These are phyloP conservation scores for Lordiphosa clarofinis DNA, from an alignment of 1,140 invertebrate genomes.

Conservation along the genomic window DNA sequence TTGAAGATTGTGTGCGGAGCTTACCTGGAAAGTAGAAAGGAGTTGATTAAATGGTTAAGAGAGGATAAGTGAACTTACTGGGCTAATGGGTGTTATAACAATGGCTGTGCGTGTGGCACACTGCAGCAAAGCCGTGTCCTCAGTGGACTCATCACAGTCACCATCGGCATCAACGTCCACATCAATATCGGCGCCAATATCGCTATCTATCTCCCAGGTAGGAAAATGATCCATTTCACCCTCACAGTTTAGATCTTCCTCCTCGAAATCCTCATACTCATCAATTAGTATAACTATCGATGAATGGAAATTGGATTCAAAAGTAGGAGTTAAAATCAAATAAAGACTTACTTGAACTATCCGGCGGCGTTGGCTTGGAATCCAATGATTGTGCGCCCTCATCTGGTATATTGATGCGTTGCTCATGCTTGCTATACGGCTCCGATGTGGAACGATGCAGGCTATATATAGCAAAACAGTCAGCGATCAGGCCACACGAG, in stretches of 20 bases:
- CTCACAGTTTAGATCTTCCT: slow-evolving; percentile 79
- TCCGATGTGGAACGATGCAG: slow-evolving; percentile 73
- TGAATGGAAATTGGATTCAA: background rate
- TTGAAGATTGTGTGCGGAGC: slow-evolving; percentile 78
- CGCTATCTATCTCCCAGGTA: slow-evolving; percentile 78
- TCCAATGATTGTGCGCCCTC: slow-evolving; percentile 66
- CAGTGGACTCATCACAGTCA: slow-evolving; percentile 81
- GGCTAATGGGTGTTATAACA: slow-evolving; percentile 80
- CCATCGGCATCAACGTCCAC: slow-evolving; percentile 79
- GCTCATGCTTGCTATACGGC: slow-evolving; percentile 69
- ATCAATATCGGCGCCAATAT: slow-evolving; percentile 80
- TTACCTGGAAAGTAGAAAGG: slow-evolving; percentile 58
- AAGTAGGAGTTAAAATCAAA: background rate
- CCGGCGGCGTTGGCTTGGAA: slow-evolving; percentile 62
- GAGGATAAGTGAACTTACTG: slow-evolving; percentile 47
- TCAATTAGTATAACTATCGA: slow-evolving; percentile 80
- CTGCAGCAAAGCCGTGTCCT: slow-evolving; percentile 82
- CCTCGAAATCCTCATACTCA: slow-evolving; percentile 81
- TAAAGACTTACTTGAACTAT: slow-evolving; percentile 66
- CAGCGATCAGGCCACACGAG: too few relatives aligned
- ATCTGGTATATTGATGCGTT: slow-evolving; percentile 66
- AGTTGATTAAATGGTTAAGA: background rate
- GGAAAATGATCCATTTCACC: slow-evolving; percentile 79
- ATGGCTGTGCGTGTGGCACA: slow-evolving; percentile 79
- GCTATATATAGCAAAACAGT: slow-evolving; percentile 22